Conservation (phyloP, 2,113 vertebrate genomes). For the Psophia crepitans region DNA sequence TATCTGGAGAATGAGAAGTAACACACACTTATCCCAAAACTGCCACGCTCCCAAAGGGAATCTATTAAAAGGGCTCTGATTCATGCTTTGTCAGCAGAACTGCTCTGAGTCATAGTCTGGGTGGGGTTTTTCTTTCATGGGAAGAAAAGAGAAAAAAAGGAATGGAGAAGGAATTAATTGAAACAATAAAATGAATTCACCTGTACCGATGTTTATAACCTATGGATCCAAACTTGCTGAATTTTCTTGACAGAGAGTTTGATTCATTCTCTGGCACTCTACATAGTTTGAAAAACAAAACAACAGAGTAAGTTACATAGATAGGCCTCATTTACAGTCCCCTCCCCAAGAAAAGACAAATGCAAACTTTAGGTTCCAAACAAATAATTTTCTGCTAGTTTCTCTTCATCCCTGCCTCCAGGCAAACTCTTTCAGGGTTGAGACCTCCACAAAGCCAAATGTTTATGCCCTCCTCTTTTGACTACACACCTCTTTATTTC, state of each 20-base stretch:
- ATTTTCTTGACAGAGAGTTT: conserved; percentile 80
- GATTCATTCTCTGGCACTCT: conserved; percentile 87
- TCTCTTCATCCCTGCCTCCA: neutral
- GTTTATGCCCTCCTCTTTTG: neutral
- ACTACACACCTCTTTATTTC: neutral
- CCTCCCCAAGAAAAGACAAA: neutral
- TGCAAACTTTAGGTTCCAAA: neutral
- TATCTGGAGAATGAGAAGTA: neutral
- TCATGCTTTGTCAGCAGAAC: neutral
- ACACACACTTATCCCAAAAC: neutral
- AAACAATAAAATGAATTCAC: conserved; percentile 62
- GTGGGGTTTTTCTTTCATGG: neutral
- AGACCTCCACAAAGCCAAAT: neutral
- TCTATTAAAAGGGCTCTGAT: neutral
- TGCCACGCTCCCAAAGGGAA: neutral
- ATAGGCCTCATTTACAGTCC: neutral
- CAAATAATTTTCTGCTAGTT: neutral
- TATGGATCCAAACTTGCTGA: conserved; percentile 85
- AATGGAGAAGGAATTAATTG: neutral
- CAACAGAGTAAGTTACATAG: neutral
- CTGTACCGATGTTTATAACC: conserved; percentile 85
- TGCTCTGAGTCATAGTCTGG: neutral
- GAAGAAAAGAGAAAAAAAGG: neutral
- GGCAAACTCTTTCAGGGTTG: rapidly evolving
- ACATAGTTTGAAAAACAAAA: conserved; percentile 53